These are phyloP conservation scores for Perizoma flavofasciatum DNA, from an alignment of 2,888 invertebrate species.

Conservation along the genomic window DNA sequence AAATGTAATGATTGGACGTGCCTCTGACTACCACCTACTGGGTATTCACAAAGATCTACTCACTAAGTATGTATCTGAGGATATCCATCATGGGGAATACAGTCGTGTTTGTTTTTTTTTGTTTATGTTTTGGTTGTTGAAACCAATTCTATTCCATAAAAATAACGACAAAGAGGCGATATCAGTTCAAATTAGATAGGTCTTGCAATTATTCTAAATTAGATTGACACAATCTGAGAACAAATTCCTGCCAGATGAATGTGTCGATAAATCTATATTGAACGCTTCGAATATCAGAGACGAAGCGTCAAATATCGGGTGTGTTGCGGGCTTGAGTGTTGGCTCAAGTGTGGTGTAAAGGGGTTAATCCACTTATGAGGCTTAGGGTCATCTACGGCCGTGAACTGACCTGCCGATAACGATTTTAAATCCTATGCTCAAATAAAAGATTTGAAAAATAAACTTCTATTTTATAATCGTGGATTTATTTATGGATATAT, in stretches of 20 bases:
- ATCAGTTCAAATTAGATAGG: constrained; percentile 11
- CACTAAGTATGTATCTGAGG: too few relatives aligned
- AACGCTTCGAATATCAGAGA: constrained; percentile 28
- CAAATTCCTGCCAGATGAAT: constrained; percentile 15
- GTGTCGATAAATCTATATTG: constrained; percentile 20
- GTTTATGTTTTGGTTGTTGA: too few relatives aligned
- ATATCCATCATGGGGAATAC: too few relatives aligned
- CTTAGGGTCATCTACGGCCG: constrained; percentile 64
- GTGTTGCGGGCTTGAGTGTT: constrained; percentile 46
- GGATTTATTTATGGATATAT: constrained; percentile 40
- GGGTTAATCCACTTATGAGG: constrained; percentile 76
- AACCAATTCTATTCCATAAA: too few relatives aligned
- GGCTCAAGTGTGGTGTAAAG: constrained; percentile 64
- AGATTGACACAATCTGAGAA: constrained; percentile 3
- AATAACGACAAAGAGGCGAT: background rate
- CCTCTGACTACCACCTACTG: too few relatives aligned
- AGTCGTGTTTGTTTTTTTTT: too few relatives aligned
- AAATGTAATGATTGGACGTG: too few relatives aligned
- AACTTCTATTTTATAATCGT: constrained; percentile 32
- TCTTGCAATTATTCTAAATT: constrained; percentile 13
- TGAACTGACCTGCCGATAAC: constrained; percentile 65
- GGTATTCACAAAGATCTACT: too few relatives aligned
- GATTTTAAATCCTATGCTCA: constrained; percentile 38
- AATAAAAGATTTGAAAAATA: constrained; percentile 38
- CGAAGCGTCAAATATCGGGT: constrained; percentile 44